Conservation (phyloP, 2,888 invertebrate genomes). For the Dynastes maya region DNA sequence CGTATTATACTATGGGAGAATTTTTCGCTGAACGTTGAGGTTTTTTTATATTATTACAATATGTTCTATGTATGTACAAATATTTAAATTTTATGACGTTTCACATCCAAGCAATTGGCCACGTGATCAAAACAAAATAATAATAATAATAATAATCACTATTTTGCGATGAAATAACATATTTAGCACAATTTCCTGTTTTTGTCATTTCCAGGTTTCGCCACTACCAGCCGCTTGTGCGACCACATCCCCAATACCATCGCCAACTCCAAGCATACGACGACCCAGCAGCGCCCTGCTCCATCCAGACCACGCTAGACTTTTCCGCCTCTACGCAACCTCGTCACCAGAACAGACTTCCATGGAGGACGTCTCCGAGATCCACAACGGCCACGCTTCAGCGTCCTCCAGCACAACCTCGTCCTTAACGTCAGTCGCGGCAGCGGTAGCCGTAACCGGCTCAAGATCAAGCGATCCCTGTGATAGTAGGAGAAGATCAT, state of each 20-base stretch:
- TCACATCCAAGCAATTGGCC: no score
- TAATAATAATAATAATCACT: no score
- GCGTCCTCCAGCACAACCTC: slow-evolving; percentile 73
- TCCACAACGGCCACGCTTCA: slow-evolving; percentile 62
- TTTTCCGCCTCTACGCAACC: slow-evolving; percentile 71
- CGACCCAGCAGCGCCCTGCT: slow-evolving; percentile 76
- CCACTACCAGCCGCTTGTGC: slow-evolving; percentile 71
- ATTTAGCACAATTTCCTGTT: no score
- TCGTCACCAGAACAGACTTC: slow-evolving; percentile 70
- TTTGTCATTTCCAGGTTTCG: slow-evolving; percentile 70
- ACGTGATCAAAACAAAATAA: no score
- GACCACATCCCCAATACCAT: slow-evolving; percentile 63
- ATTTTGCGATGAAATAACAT: no score
- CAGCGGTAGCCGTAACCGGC: slow-evolving; percentile 64
- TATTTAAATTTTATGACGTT: no score
- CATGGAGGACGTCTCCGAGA: slow-evolving; percentile 70
- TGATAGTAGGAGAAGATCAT: slow-evolving; percentile 73
- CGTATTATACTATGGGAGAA: no score
- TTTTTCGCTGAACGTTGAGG: no score
- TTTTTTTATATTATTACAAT: no score
- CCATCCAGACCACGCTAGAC: slow-evolving; percentile 81
- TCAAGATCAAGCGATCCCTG: slow-evolving; percentile 67
- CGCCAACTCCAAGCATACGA: slow-evolving; percentile 68
- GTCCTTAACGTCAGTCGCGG: slow-evolving; percentile 74
- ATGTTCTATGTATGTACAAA: no score